Percentiles rank a stretch among this genome's conserved stretches.
Conservation (phyloP, 2,113 vertebrate genomes). For the Ancistrus triradiatus region DNA sequence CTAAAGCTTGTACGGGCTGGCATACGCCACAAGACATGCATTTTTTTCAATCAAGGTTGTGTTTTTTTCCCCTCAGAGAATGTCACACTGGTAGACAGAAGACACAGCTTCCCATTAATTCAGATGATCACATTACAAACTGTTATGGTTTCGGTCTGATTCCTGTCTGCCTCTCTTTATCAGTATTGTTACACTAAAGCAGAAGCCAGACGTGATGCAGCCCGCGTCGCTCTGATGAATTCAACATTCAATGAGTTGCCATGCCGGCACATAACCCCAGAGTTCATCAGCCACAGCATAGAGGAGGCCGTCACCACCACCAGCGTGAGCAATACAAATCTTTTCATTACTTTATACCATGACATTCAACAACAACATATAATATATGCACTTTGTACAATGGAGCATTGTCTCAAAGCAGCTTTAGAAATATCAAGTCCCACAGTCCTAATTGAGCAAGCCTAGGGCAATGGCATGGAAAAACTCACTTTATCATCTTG, state of each 20-base stretch:
- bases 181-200: constrained; percentile 83
- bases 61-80: constrained; percentile 9
- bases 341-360: too few species aligned
- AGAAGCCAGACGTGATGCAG: constrained; percentile 83
- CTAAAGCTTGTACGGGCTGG: constrained; percentile 50
- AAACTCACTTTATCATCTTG: too few species aligned
- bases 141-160: too few species aligned
- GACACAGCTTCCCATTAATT: background rate
- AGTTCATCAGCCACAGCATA: constrained; percentile 81
- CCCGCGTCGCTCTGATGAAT: constrained; percentile 86
- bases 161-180: background rate
- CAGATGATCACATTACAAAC: too few species aligned
- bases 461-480: too few species aligned
- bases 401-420: too few species aligned
- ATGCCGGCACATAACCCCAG: constrained; percentile 75
- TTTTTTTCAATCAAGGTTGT: constrained; percentile 22
- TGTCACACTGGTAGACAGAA: background rate
- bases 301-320: constrained; percentile 75
- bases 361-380: too few species aligned
- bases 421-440: too few species aligned
- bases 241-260: constrained; percentile 86
- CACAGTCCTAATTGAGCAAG: too few species aligned
- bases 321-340: constrained; percentile 62
- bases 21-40: constrained; percentile 35
- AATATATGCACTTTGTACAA: too few species aligned